These are phyloP conservation scores for Trachelus troglodyta DNA, from an alignment of 2,888 invertebrate species.

Conservation along the genomic window DNA sequence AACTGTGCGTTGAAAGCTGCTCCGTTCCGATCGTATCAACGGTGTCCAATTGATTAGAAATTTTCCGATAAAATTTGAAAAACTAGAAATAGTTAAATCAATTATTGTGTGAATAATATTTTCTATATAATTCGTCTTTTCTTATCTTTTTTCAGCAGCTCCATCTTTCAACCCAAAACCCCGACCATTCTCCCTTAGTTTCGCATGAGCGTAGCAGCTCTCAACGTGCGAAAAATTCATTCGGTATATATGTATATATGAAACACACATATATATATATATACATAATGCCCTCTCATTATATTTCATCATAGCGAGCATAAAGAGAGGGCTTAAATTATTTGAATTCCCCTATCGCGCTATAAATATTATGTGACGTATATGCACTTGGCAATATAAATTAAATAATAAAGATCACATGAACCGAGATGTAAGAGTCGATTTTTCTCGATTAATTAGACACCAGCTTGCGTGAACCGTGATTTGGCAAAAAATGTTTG, in stretches of 20 bases:
- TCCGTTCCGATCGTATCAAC: not conserved
- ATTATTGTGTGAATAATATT: not conserved
- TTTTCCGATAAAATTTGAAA: not conserved
- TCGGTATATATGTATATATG: not conserved
- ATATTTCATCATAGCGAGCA: not conserved
- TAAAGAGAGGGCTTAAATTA: not conserved
- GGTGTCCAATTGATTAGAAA: not conserved
- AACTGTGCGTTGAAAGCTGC: not conserved
- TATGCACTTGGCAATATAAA: not conserved
- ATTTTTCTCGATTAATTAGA: not conserved
- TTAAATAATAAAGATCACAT: not conserved
- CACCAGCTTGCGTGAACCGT: not conserved
- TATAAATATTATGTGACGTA: not conserved
- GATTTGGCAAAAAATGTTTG: not conserved
- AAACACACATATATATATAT: not conserved
- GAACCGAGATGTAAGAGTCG: not conserved
- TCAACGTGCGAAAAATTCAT: slow-evolving; percentile 39
- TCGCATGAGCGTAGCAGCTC: slow-evolving; percentile 66
- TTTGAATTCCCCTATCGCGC: not conserved
- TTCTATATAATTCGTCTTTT: slow-evolving; percentile 53
- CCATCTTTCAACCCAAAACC: slow-evolving; percentile 73
- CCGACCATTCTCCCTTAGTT: slow-evolving; percentile 71
- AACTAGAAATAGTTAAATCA: not conserved
- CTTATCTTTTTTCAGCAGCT: slow-evolving; percentile 70
- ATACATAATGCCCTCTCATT: not conserved